Conservation (phyloP, 2,888 invertebrate genomes). For the Drosophila basisetae region DNA sequence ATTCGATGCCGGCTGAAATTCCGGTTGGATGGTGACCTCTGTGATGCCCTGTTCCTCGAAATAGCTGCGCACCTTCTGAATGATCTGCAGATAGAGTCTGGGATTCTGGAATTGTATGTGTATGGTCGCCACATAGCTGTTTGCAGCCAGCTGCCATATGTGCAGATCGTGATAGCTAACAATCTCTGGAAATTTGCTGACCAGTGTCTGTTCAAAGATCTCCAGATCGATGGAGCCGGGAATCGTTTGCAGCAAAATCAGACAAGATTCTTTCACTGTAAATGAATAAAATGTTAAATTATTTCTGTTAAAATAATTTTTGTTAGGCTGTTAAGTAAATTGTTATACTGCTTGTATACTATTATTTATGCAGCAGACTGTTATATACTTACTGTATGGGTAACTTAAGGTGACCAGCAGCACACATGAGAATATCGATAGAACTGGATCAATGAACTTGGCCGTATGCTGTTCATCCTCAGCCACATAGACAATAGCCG, state of each 20-base stretch:
- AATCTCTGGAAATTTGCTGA: constrained; percentile 89
- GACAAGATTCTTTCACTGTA: constrained; percentile 94
- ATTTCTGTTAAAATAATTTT: constrained; percentile 4
- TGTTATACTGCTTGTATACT: constrained; percentile 2
- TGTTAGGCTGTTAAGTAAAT: neutral
- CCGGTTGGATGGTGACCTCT: constrained; percentile 94
- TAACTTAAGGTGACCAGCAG: constrained; percentile 91
- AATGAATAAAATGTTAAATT: constrained; percentile 61
- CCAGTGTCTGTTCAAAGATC: constrained; percentile 88
- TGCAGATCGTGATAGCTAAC: constrained; percentile 94
- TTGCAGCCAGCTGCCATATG: constrained; percentile 94
- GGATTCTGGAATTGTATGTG: constrained; percentile 91
- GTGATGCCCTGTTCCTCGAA: constrained; percentile 93
- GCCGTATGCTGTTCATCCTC: constrained; percentile 87
- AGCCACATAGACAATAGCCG: constrained; percentile 87
- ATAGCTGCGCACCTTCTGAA: constrained; percentile 89
- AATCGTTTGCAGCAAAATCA: constrained; percentile 96
- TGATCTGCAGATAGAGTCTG: constrained; percentile 87
- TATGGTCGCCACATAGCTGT: constrained; percentile 92
- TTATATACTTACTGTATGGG: constrained; percentile 90
- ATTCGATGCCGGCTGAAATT: constrained; percentile 87
- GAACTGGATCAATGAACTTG: constrained; percentile 90
- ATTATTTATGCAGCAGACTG: neutral
- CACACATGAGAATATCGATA: constrained; percentile 91
- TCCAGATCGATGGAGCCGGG: constrained; percentile 94